Percentiles rank a stretch among this genome's conserved stretches.
phyloP scores from a whole-genome alignment of 2,113 vertebrate species.

The Uria lomvia region DNA sequence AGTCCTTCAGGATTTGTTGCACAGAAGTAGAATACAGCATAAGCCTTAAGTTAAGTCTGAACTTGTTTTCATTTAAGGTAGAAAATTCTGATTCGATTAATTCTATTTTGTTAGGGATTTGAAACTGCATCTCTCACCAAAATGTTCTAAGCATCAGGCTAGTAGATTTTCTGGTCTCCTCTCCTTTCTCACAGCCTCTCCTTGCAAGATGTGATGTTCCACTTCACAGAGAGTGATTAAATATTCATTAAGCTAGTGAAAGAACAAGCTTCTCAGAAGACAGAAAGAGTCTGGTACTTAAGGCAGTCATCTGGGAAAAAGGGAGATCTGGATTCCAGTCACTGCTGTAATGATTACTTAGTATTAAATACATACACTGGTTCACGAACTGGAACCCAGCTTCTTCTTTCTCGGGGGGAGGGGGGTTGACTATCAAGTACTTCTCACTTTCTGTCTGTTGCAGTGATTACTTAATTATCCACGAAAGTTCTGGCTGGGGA shows the following conservation, averaged over 20 bases:
- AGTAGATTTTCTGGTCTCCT: constrained; percentile 53
- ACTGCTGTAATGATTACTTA: constrained; percentile 64
- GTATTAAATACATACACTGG: constrained; percentile 59
- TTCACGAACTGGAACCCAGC: constrained; percentile 56
- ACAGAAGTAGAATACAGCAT: neutral
- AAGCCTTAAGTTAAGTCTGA: neutral
- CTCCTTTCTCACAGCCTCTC: constrained; percentile 36
- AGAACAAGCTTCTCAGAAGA: constrained; percentile 69
- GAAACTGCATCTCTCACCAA: neutral
- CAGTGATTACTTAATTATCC: constrained; percentile 48
- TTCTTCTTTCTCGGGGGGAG: neutral
- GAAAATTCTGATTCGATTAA: neutral
- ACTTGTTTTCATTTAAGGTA: neutral
- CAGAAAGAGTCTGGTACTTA: constrained; percentile 65
- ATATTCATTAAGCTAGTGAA: constrained; percentile 66
- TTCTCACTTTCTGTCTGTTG: constrained; percentile 26
- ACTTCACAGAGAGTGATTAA: constrained; percentile 65
- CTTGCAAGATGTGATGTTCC: constrained; percentile 55
- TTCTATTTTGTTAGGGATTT: constrained; percentile 29
- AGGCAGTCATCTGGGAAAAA: constrained; percentile 64
- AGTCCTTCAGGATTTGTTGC: neutral
- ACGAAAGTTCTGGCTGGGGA: neutral
- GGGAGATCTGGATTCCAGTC: constrained; percentile 65
- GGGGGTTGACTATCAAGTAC: neutral
- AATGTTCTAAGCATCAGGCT: constrained; percentile 34